phyloP scores from a whole-genome alignment of 2,797 vertebrate species.

The Neopelma chrysocephalum region DNA sequence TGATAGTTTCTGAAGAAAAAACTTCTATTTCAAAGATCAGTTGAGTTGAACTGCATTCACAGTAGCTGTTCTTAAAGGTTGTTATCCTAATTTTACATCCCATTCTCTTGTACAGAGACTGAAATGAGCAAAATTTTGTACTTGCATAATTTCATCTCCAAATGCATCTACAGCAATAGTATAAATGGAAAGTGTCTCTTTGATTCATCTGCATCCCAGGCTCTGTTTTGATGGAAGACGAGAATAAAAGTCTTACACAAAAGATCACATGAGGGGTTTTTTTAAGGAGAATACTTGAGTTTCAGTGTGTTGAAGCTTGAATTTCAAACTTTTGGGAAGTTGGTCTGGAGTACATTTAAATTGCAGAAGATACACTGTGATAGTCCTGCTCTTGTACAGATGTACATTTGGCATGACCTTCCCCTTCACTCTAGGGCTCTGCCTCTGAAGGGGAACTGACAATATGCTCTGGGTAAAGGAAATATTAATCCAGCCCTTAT shows the following conservation, averaged over 20 bases:
- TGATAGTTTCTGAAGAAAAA: neutral
- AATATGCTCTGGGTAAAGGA: neutral
- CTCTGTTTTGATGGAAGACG: neutral
- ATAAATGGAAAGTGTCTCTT: neutral
- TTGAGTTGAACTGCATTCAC: neutral
- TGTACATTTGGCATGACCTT: neutral
- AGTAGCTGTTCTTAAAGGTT: neutral
- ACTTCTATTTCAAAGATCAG: neutral
- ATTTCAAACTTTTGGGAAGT: neutral
- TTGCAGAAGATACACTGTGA: neutral
- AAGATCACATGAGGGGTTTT: neutral
- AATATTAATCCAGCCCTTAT: neutral
- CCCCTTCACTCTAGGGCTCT: neutral
- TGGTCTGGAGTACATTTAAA: neutral
- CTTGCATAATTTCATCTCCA: slow-evolving; percentile 9
- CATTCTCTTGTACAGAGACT: neutral
- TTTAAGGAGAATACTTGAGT: neutral
- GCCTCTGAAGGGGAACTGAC: neutral
- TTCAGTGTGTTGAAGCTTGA: neutral
- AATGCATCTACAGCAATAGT: neutral
- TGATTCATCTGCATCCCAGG: neutral
- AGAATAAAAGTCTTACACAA: slow-evolving; percentile 16
- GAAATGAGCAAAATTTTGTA: slow-evolving; percentile 1
- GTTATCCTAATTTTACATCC: slow-evolving; percentile 14
- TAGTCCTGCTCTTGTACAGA: neutral